Conservation (phyloP, 2,113 vertebrate genomes). For the Tylochromis polylepis region DNA sequence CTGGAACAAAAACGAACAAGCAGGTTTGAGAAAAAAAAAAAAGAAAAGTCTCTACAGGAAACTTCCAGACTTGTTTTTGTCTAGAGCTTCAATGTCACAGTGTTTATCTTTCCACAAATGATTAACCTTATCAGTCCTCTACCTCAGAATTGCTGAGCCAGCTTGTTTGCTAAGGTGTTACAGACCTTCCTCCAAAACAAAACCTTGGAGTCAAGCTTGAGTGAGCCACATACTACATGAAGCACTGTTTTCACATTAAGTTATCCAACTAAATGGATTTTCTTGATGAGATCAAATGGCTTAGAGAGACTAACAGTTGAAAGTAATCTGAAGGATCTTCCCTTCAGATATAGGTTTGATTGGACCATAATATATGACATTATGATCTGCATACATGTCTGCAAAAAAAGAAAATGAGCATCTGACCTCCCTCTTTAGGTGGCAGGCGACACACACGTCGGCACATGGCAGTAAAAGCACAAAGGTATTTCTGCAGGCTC, state of each 20-base stretch:
- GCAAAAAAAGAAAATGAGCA: background rate
- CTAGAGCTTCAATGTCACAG: background rate
- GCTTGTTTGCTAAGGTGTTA: slow-evolving; percentile 6
- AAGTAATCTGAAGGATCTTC: background rate
- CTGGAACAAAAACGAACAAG: slow-evolving; percentile 62
- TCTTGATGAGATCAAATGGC: background rate
- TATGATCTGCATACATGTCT: background rate
- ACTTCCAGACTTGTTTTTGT: background rate
- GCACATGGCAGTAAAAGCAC: slow-evolving; percentile 95
- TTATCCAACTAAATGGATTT: background rate
- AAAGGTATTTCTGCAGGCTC: slow-evolving; percentile 95
- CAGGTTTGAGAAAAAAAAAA: background rate
- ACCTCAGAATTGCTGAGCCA: background rate
- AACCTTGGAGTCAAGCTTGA: background rate
- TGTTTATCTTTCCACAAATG: slow-evolving; percentile 50
- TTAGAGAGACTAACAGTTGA: background rate
- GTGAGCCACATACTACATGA: background rate
- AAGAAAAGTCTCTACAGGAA: background rate
- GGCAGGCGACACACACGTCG: slow-evolving; percentile 92
- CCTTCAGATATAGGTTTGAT: background rate
- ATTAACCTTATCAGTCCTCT: slow-evolving; percentile 48
- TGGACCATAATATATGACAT: background rate
- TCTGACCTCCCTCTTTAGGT: slow-evolving; percentile 87
- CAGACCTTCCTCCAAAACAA: background rate
- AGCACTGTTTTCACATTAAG: background rate